Base-by-base conservation (phyloP, 2,797 vertebrate species). In the Oryzias dopingdopingensis region DNA sequence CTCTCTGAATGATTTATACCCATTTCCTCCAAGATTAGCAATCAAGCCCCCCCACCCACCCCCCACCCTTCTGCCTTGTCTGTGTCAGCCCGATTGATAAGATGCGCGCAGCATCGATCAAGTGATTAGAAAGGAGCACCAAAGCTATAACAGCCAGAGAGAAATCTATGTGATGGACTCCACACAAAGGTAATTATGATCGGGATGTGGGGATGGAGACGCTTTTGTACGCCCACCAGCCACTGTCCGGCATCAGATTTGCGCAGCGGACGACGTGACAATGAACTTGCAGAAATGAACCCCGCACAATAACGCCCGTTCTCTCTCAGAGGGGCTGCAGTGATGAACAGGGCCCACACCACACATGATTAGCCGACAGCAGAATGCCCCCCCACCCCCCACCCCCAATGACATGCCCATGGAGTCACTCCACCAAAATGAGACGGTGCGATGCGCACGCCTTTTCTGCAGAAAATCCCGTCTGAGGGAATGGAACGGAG, bases 51-150 rank as follows among this genome's bases (percentile, higher is more conserved):
- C 41, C 56, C 46, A 45, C 37, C 44, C 47, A 20, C 54, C 46
- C 42, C 56, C 49, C 50, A 26, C 42, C 47, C 22, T 42, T 49
- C 17, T 53, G 16, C 32, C 45, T 59, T 47, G 55, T 17, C 56
- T 24, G 56, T 67, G 72, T 62, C 84, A 72, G 67, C 62, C 12
- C 51, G 76, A 90, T 87, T 85, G 89, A 90, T 88, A 81, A 63
- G 60, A 66, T 47, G 29, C 44, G 69, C 76, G 76, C 75, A 59
- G 67, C 73, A 88, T 89, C 45, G 84, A 89, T 81, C 83, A 73
- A 80, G 80, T 88, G 74, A 86, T 87, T 88, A 89, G 76, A 65
- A 63, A 49, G 67, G 73, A 51, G 57, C 68, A 70, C 76, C 75
- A 76, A 86, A 86, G 76, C 75, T 72, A 69, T 74, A 59, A 52